Evolutionary conservation across 2,113 vertebrate genomes (phyloP).

Genomic region (Labeo catla): DNA sequence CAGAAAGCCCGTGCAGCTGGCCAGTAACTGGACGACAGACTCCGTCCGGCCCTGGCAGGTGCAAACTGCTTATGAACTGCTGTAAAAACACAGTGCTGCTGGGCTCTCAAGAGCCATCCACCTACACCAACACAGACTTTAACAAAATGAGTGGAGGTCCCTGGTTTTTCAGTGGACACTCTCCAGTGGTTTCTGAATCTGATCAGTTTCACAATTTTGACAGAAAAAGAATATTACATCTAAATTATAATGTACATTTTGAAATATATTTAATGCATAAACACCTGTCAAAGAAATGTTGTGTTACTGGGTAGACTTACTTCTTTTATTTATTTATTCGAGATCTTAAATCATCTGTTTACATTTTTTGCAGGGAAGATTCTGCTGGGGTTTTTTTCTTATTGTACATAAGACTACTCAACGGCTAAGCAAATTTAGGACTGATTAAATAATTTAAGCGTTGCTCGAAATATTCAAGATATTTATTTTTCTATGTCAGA

Average conservation of each 20-base stretch:
- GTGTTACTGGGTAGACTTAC: neutral
- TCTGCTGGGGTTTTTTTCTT: neutral
- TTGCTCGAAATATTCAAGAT: constrained; percentile 33
- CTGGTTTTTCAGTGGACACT: neutral
- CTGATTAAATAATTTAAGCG: neutral
- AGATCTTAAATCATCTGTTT: constrained; percentile 47
- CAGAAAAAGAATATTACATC: neutral
- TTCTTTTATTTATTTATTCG: neutral
- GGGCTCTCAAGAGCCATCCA: neutral
- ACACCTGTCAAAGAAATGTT: neutral
- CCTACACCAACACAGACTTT: neutral
- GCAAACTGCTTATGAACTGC: constrained; percentile 17
- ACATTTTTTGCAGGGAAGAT: constrained; percentile 39
- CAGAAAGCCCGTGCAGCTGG: constrained; percentile 65
- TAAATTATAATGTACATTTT: constrained; percentile 13
- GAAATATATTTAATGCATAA: neutral
- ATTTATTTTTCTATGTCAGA: constrained; percentile 30
- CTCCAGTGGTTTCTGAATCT: neutral
- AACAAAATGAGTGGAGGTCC: neutral
- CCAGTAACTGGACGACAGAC: constrained; percentile 57
- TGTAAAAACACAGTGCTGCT: constrained; percentile 41
- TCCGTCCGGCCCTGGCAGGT: neutral
- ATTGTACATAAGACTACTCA: constrained; percentile 29
- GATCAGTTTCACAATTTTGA: neutral
- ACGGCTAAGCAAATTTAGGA: neutral